phyloP scores from a whole-genome alignment of 2,113 vertebrate species.

The Merops nubicus region DNA sequence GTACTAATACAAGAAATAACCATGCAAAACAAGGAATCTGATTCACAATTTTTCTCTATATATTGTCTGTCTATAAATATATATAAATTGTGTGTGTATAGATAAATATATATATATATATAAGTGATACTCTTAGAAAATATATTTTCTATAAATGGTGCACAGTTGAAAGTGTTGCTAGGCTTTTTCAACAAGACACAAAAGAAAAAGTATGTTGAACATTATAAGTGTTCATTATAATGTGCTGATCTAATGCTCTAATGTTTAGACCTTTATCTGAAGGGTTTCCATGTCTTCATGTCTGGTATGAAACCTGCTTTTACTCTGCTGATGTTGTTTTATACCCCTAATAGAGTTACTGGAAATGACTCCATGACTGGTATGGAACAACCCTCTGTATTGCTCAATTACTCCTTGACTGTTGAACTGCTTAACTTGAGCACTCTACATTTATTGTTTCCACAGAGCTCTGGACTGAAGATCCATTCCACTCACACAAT shows the following conservation, averaged over 20 bases:
- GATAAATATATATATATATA: neutral
- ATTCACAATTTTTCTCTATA: neutral
- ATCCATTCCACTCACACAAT: neutral
- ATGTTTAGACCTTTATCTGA: neutral
- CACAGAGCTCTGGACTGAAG: neutral
- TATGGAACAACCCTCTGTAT: neutral
- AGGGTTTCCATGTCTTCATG: neutral
- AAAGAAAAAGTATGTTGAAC: neutral
- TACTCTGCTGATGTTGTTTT: neutral
- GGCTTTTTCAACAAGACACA: neutral
- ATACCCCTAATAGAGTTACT: neutral
- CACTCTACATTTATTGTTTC: neutral
- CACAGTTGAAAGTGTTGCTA: neutral
- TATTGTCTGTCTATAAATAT: too few relatives aligned
- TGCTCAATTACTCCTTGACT: neutral
- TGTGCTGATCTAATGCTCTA: neutral
- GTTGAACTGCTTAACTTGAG: neutral
- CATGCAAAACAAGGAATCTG: neutral
- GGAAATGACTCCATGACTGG: neutral
- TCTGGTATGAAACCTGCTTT: neutral
- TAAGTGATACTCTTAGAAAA: neutral
- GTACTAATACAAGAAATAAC: slow-evolving; percentile 24
- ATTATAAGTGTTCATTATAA: neutral
- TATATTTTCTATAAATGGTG: neutral
- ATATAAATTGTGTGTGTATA: too few relatives aligned